phyloP scores from a whole-genome alignment of 2,113 vertebrate species.

The Lagopus muta region DNA sequence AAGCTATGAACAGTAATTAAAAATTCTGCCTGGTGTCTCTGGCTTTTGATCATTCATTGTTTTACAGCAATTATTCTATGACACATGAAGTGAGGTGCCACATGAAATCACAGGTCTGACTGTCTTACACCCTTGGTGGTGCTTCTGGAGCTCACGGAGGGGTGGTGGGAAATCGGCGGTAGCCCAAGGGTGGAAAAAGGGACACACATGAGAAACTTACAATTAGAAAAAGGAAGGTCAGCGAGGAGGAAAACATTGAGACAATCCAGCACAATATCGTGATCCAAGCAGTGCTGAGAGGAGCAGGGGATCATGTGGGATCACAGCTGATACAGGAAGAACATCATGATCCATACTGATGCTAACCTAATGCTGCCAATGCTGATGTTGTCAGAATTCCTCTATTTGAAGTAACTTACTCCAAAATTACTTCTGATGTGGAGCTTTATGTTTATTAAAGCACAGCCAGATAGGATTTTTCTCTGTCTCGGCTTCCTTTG shows the following conservation, averaged over 20 bases:
- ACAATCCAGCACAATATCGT: background rate
- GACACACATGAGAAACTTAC: background rate
- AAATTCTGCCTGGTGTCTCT: background rate
- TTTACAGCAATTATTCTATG: background rate
- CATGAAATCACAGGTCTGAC: background rate
- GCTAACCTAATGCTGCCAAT: background rate
- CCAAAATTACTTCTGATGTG: background rate
- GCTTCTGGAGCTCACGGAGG: background rate
- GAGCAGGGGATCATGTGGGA: background rate
- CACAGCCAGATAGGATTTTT: background rate
- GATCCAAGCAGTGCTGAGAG: background rate
- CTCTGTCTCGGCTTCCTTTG: background rate
- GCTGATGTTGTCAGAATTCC: background rate
- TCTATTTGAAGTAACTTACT: background rate
- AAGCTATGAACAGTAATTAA: background rate
- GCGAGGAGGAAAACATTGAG: background rate
- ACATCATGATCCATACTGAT: accelerated
- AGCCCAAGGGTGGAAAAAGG: background rate
- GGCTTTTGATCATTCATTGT: background rate
- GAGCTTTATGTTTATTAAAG: background rate
- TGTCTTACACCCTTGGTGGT: background rate
- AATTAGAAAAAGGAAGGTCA: background rate
- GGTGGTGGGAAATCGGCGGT: accelerated
- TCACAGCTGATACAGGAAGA: background rate
- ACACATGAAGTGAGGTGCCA: background rate